phyloP scores from a whole-genome alignment of 2,888 invertebrate genomes.

The Leucophenga montana region DNA sequence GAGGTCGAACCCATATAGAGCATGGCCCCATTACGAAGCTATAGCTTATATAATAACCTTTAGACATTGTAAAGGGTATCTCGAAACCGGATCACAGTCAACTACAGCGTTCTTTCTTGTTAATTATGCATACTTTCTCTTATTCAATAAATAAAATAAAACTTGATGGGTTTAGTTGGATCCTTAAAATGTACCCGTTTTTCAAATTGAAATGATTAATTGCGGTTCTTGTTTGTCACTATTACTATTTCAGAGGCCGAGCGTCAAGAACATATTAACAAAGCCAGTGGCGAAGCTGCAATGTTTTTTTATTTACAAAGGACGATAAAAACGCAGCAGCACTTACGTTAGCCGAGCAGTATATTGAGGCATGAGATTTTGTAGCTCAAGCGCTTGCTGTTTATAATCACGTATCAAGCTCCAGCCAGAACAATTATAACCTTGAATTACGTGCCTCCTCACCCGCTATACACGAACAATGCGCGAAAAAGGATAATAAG shows the following conservation, averaged over 20 bases:
- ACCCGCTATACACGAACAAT: background rate
- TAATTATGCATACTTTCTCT: no score
- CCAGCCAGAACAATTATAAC: conserved; percentile 35
- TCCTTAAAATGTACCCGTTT: no score
- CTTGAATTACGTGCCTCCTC: conserved; percentile 9
- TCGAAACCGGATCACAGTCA: no score
- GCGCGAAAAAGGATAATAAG: conserved; percentile 46
- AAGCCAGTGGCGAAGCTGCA: conserved; percentile 94
- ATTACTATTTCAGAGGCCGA: conserved; percentile 83
- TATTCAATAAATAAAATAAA: no score
- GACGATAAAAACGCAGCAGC: conserved; percentile 93
- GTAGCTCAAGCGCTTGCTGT: conserved; percentile 71
- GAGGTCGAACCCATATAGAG: no score
- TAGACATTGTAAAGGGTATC: no score
- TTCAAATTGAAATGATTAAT: no score
- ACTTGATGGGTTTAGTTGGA: no score
- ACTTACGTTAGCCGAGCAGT: conserved; percentile 94
- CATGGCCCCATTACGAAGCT: no score
- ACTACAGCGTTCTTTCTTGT: no score
- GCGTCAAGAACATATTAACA: conserved; percentile 94
- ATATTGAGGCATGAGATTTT: conserved; percentile 90
- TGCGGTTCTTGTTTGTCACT: background rate
- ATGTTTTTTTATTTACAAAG: conserved; percentile 77
- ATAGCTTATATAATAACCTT: no score
- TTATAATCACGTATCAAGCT: conserved; percentile 65